These are phyloP conservation scores for Lepus oiostolus DNA, from an alignment of 2,797 vertebrate species.

Conservation along the genomic window DNA sequence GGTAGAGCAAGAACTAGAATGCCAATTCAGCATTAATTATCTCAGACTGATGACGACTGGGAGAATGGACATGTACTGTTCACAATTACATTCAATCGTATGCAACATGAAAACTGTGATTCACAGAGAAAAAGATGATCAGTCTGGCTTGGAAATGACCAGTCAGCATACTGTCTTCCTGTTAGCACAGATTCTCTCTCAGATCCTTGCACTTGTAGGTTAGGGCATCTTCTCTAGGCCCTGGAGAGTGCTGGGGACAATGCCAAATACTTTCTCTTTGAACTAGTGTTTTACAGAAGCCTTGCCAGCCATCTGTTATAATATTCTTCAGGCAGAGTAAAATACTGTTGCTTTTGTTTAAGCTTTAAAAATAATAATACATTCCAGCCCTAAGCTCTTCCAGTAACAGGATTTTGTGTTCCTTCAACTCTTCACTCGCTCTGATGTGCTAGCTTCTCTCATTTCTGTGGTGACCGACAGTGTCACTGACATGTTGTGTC, in stretches of 20 bases:
- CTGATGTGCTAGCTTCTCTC: not conserved
- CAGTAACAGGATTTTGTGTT: conserved; percentile 64
- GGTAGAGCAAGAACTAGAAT: conserved; percentile 9
- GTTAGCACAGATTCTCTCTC: not conserved
- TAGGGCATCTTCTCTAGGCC: not conserved
- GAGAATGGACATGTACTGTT: not conserved
- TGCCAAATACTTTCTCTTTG: conserved; percentile 59
- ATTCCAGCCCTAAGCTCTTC: conserved; percentile 37
- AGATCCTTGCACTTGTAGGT: not conserved
- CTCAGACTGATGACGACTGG: not conserved
- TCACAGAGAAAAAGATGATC: conserved; percentile 26
- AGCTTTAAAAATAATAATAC: conserved; percentile 63
- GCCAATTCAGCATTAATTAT: not conserved
- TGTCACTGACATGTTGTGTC: not conserved
- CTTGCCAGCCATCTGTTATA: conserved; percentile 61
- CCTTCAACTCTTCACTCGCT: not conserved
- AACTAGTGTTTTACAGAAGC: conserved; percentile 16
- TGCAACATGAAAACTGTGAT: conserved; percentile 22
- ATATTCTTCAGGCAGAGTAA: conserved; percentile 61
- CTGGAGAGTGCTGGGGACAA: not conserved
- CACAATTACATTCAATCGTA: conserved; percentile 14
- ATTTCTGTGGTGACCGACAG: not conserved
- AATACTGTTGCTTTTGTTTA: conserved; percentile 68
- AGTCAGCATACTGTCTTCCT: not conserved
- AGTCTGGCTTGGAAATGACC: not conserved